Base-by-base conservation (phyloP, 2,113 vertebrate species). In the Anser brachyrhynchus region DNA sequence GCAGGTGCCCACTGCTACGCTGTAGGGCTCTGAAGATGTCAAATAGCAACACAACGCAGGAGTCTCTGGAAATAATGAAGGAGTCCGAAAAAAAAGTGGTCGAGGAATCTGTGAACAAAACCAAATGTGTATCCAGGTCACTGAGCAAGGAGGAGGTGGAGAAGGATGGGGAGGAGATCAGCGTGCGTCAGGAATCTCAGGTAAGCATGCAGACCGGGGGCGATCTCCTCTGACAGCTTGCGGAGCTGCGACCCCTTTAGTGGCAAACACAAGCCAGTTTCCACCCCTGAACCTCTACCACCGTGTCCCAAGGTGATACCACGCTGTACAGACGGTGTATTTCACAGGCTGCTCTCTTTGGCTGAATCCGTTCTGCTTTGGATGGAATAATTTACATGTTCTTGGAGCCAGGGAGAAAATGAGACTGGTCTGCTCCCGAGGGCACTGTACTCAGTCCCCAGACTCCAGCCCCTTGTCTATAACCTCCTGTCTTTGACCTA, bases 31-130 rank as follows among this genome's bases (percentile, higher is more conserved):
- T 96, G 96, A 98, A 98, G 97, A 98, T 98, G 98, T 98, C 98
- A 95, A 98, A 97, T 97, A 98, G 98, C 97, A 98, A 95, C 97
- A 97, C 98, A 9, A 97, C 97, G 6, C 98, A 98, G 92, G 98
- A 98, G 96, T 97, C 98, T 79, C 95, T 98, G 96, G 98, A 98
- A 95, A 98, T 98, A 97, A 98, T 98, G 98, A 98, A 98, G 97
- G 98, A 98, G 95, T 98, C 98, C 1, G 98, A 98, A 97, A 98
- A 98, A 95, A 98, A 98, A 55, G 96, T 98, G 95, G 97, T 98
- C 4, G 98, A 98, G 93, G 98, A 98, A 93, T 98, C 98, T 79
- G 96, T 98, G 94, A 98, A 96, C 97, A 98, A 98, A 98, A 98
- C 96, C 95, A 98, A 98, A 93, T 97, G 97, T 5, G 95, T 98